Percentiles rank a stretch among this genome's conserved stretches.
Evolutionary conservation across 2,113 vertebrate genomes (phyloP).

Genomic region (Grantiella picta): DNA sequence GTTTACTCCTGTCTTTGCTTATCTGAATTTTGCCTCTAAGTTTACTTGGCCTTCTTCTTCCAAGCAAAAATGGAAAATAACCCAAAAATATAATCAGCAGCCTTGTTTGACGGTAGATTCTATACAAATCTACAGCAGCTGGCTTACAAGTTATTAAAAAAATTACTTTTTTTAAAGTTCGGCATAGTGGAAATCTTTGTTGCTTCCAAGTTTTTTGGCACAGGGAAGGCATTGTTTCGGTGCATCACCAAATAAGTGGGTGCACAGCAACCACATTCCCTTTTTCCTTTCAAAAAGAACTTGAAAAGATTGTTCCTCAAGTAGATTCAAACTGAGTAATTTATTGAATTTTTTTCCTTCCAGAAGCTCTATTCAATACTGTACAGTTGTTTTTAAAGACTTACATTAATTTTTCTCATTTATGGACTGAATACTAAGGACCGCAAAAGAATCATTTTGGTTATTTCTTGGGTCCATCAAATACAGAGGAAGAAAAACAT

Average conservation of each 20-base stretch:
- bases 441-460: background rate
- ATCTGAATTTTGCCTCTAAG: background rate
- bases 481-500: background rate
- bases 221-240: background rate
- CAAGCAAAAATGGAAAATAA: background rate
- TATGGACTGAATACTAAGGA: background rate
- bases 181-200: background rate
- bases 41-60: background rate
- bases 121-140: background rate
- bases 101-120: background rate
- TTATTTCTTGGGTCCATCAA: background rate
- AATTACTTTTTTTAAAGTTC: background rate
- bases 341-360: background rate
- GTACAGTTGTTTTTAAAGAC: background rate
- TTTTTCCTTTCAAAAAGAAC: background rate
- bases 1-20: background rate
- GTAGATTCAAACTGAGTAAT: background rate
- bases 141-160: background rate
- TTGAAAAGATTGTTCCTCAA: background rate
- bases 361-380: background rate
- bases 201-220: background rate
- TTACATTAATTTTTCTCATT: background rate
- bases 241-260: background rate
- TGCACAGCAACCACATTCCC: background rate
- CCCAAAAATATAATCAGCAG: background rate